phyloP scores from a whole-genome alignment of 2,113 vertebrate species.

The Upupa epops region DNA sequence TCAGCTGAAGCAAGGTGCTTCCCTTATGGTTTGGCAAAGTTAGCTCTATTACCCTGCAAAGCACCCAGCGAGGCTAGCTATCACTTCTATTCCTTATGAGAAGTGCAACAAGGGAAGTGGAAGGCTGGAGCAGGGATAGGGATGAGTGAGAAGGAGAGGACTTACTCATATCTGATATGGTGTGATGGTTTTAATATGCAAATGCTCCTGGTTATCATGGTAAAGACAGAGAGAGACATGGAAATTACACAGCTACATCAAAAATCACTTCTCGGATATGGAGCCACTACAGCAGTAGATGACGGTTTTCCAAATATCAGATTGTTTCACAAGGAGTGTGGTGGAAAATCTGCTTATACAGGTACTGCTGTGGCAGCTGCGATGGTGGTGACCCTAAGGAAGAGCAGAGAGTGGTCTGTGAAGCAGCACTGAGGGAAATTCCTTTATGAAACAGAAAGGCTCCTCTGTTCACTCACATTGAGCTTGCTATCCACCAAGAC shows the following conservation, averaged over 20 bases:
- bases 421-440: neutral
- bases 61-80: neutral
- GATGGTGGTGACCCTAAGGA: neutral
- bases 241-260: neutral
- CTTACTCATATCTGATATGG: conserved; percentile 50
- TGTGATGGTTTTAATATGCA: conserved; percentile 27
- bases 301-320: neutral
- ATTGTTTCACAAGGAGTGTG: neutral
- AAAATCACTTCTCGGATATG: conserved; percentile 27
- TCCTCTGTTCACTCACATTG: too few relatives aligned
- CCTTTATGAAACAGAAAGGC: neutral
- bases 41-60: conserved; percentile 33
- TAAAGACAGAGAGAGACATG: neutral
- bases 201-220: neutral
- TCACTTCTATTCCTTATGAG: conserved; percentile 2
- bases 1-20: conserved; percentile 33
- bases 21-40: conserved; percentile 40
- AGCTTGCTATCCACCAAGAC: too few relatives aligned
- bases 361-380: neutral
- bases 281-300: neutral
- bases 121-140: neutral
- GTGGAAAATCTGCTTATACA: neutral
- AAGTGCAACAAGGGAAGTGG: conserved; percentile 20
- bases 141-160: neutral
- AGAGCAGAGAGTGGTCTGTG: neutral